phyloP scores from a whole-genome alignment of 2,113 vertebrate genomes.

The Panthera leo region DNA sequence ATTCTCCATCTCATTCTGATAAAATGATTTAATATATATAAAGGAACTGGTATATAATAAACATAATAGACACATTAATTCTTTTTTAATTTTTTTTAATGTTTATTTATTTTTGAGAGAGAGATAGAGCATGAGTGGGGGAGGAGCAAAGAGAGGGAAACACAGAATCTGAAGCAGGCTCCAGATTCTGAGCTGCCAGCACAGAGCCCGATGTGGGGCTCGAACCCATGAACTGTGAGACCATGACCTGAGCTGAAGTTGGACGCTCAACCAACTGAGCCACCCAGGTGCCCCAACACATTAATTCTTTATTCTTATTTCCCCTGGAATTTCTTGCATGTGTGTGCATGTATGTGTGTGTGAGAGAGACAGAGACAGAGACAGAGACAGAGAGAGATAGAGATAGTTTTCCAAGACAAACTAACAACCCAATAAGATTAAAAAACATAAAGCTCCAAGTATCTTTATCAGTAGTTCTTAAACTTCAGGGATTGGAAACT shows the following conservation, averaged over 20 bases:
- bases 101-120: too few species aligned
- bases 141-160: too few species aligned
- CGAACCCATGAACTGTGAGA: too few species aligned
- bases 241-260: too few species aligned
- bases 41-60: neutral
- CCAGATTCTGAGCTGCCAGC: too few species aligned
- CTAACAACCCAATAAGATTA: neutral
- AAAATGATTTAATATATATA: constrained; percentile 15
- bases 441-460: neutral
- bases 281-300: too few species aligned
- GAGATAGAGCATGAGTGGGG: too few species aligned
- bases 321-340: neutral
- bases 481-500: neutral
- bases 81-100: neutral
- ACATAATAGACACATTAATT: neutral
- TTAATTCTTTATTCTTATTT: constrained; percentile 1
- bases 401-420: neutral
- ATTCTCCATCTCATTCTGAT: neutral
- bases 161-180: too few species aligned
- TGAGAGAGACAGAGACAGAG: neutral
- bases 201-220: too few species aligned
- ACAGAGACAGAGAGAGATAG: neutral
- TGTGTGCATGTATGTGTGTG: rapidly evolving
- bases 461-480: neutral
- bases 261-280: too few species aligned